These are phyloP conservation scores for Diplosoma virens DNA, from an alignment of 23 tunicate genomes.

Conservation along the genomic window DNA sequence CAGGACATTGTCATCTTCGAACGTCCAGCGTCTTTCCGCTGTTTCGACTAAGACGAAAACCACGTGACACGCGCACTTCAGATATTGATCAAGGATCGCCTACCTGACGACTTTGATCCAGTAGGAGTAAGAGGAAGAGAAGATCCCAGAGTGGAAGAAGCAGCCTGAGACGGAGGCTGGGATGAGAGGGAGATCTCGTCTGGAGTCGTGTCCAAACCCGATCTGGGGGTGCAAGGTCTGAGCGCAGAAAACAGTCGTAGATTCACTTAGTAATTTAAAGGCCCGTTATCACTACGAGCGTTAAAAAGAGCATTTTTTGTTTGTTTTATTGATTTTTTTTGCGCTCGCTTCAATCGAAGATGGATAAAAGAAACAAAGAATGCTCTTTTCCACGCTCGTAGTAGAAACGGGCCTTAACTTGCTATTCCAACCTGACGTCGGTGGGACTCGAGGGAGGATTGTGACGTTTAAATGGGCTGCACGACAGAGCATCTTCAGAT, in stretches of 20 bases:
- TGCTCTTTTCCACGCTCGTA: neutral
- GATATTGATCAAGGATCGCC: no score
- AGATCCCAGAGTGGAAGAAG: conserved; percentile 15
- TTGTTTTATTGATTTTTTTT: no score
- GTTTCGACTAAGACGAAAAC: no score
- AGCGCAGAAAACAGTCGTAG: neutral
- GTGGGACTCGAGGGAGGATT: neutral
- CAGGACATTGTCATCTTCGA: conserved; percentile 41
- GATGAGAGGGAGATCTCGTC: conserved; percentile 31
- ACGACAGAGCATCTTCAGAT: conserved; percentile 65
- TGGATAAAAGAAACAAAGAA: neutral
- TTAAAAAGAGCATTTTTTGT: no score
- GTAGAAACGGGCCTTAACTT: no score
- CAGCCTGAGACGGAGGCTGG: neutral
- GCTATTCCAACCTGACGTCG: neutral
- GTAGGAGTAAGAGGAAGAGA: conserved; percentile 40
- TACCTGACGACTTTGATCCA: conserved; percentile 21
- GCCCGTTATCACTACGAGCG: no score
- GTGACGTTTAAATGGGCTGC: conserved; percentile 77
- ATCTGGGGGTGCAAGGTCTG: conserved; percentile 52
- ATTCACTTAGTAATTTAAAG: no score
- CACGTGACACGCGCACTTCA: no score
- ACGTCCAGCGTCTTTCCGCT: conserved; percentile 33
- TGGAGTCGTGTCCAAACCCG: neutral
- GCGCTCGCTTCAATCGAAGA: no score